phyloP scores from a whole-genome alignment of 2,797 vertebrate genomes.

The Anableps anableps region DNA sequence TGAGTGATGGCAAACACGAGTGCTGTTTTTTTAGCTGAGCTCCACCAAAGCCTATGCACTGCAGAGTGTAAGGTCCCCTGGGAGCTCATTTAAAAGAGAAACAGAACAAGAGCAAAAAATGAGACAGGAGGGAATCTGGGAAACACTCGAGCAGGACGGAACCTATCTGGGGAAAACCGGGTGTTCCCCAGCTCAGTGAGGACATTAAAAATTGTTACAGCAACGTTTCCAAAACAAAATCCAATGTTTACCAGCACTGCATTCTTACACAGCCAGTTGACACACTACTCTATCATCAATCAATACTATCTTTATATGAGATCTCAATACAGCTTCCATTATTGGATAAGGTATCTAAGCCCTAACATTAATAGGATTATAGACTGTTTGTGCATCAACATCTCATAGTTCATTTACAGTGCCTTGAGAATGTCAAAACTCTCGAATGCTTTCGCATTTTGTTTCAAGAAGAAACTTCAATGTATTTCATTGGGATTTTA shows the following conservation, averaged over 20 bases:
- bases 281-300: constrained; percentile 45
- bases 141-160: constrained; percentile 51
- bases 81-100: constrained; percentile 68
- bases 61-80: constrained; percentile 49
- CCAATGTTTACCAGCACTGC: background rate
- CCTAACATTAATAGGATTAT: constrained; percentile 53
- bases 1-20: constrained; percentile 7
- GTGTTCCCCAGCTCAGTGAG: constrained; percentile 49
- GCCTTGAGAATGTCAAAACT: background rate
- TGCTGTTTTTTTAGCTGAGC: constrained; percentile 30
- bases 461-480: background rate
- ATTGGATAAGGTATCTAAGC: constrained; percentile 48
- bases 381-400: constrained; percentile 46
- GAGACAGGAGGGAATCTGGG: constrained; percentile 40
- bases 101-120: constrained; percentile 21
- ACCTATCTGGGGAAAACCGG: constrained; percentile 41
- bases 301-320: constrained; percentile 52
- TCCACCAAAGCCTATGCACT: constrained; percentile 34
- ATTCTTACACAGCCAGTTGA: constrained; percentile 8
- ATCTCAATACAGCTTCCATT: constrained; percentile 39
- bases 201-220: constrained; percentile 4
- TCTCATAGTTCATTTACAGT: constrained; percentile 19
- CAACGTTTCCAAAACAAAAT: constrained; percentile 16
- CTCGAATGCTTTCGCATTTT: background rate
- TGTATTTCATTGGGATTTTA: background rate